Percentiles rank a stretch among this genome's conserved stretches.
Conservation (phyloP, 2,797 vertebrate species). For the Rhincodon typus region DNA sequence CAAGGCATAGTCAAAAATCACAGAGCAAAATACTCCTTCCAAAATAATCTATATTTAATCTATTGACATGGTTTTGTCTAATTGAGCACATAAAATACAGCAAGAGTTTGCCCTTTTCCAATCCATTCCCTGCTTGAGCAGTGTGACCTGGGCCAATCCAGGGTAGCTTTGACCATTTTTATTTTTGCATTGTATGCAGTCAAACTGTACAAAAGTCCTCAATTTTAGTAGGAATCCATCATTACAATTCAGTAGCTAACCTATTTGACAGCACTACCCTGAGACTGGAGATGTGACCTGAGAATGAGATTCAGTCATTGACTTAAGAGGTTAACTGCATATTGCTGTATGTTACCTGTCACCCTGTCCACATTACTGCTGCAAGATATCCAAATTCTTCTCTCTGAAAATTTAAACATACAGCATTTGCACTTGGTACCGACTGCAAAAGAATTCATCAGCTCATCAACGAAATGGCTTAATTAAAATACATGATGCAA, state of each 20-base stretch:
- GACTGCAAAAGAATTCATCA: neutral
- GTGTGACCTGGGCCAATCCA: neutral
- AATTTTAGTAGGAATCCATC: neutral
- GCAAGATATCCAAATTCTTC: neutral
- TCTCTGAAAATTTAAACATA: neutral
- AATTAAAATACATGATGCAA: neutral
- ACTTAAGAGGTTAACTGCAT: neutral
- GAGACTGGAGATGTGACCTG: neutral
- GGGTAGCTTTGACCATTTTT: neutral
- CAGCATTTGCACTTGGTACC: neutral
- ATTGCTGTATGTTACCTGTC: neutral
- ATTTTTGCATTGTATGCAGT: neutral
- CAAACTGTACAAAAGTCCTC: neutral
- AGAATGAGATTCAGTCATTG: neutral
- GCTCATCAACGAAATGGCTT: neutral
- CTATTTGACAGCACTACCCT: neutral
- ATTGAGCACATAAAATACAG: constrained; percentile 31
- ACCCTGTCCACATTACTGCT: neutral
- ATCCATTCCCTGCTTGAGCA: neutral
- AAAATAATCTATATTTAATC: constrained; percentile 34
- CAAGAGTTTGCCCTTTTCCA: neutral
- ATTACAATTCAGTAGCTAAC: neutral
- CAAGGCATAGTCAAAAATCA: neutral
- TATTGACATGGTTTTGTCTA: neutral
- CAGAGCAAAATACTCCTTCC: constrained; percentile 24